Percentiles rank a stretch among this genome's conserved stretches.
Evolutionary conservation across 23 tunicate genomes (phyloP).

Genomic region (Botrylloides violaceus): DNA sequence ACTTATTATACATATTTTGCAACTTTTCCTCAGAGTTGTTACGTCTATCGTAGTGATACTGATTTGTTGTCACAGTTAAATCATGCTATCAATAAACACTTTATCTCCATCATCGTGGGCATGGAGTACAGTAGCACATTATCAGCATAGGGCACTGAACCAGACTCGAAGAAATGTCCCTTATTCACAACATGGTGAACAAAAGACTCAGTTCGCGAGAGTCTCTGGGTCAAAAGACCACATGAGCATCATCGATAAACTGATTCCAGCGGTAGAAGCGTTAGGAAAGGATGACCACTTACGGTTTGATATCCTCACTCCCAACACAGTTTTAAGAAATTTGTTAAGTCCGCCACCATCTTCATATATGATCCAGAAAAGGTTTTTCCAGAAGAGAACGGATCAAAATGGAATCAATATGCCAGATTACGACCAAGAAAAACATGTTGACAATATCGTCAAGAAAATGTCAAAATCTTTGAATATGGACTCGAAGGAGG

Average conservation of each 20-base stretch:
- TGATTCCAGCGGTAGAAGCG: not conserved
- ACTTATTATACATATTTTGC: too few relatives aligned
- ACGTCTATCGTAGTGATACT: too few relatives aligned
- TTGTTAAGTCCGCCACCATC: not conserved
- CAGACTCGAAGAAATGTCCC: not conserved
- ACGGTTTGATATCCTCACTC: not conserved
- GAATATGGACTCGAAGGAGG: constrained; percentile 19
- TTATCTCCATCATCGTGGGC: constrained; percentile 13
- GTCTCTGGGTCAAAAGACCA: not conserved
- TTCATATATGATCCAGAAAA: not conserved
- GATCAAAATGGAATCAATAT: not conserved
- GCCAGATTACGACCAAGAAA: not conserved
- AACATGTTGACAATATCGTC: not conserved
- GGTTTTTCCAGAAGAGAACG: not conserved
- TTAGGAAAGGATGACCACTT: not conserved
- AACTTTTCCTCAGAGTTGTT: too few relatives aligned
- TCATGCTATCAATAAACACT: constrained; percentile 8
- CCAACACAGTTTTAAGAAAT: not conserved
- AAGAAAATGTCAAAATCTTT: constrained; percentile 18
- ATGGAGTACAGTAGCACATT: constrained; percentile 8
- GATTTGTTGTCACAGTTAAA: too few relatives aligned
- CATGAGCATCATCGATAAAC: not conserved
- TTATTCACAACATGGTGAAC: not conserved
- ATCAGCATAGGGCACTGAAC: not conserved
- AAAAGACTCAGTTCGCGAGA: not conserved